Evolutionary conservation across 1,140 invertebrate species (phyloP), one percentile per base, ranked within the genome.

Genomic region (Drosophila trapezifrons): DNA sequence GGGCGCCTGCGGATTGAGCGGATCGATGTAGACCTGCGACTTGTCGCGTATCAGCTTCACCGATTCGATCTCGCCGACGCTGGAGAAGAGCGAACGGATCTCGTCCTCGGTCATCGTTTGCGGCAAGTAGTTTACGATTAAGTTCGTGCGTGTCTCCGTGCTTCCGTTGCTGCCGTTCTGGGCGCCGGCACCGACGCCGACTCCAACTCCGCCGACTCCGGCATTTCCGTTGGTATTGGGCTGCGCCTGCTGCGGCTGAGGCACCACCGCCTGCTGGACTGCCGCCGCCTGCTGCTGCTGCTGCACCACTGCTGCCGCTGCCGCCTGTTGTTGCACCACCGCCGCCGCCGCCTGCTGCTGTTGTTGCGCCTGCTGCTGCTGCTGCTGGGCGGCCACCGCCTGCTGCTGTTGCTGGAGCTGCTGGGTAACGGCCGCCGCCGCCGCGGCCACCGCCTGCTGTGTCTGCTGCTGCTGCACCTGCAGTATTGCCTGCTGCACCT

Each of bases 51-150:
- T 97, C 71, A 98, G 93, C 93, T 98, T 98, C 91, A 97, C 98
- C 77, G 96, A 97, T 92, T 98, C 97, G 38, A 98, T 96, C 92
- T 97, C 96, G 43, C 97, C 97, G 78, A 98, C 96, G 91, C 95
- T 96, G 13, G 95, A 95, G 92, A 98, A 98, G 25, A 98, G 93
- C 42, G 95, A 96, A 51, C 96, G 93, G 71, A 97, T 96, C 92
- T 98, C 97, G 84, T 98, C 97, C 92, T 98, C 97, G 17, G 96
- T 97, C 97, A 98, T 98, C 20, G 95, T 97, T 93, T 98, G 97
- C 46, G 97, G 97, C 82, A 98, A 94, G 93, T 98, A 98, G 92
- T 98, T 98, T 47, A 98, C 96, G 89, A 98, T 98, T 55, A 98
- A 93, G 93, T 98, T 98, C 63, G 95, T 96, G 73, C 91, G 86